Conservation (phyloP, 2,888 invertebrate genomes). For the Lasioglossum calceatum region DNA sequence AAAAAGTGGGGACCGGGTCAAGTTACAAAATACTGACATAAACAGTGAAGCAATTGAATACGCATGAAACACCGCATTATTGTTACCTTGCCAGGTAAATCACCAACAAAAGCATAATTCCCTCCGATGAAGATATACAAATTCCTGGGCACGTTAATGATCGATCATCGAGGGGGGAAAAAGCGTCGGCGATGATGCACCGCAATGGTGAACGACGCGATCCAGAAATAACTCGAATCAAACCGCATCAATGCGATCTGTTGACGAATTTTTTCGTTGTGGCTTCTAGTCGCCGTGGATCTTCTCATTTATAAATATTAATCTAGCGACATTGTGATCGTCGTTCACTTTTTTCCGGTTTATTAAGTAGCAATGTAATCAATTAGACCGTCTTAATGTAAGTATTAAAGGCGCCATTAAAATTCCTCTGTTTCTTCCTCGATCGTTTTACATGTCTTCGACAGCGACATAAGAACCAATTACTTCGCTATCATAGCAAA, state of each 20-base stretch:
- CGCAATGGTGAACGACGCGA: neutral
- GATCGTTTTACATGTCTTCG: neutral
- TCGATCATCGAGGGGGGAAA: neutral
- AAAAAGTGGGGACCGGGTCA: neutral
- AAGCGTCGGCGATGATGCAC: neutral
- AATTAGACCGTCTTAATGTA: neutral
- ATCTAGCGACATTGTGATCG: neutral
- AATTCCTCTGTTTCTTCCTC: neutral
- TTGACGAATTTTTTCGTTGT: neutral
- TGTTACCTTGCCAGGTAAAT: neutral
- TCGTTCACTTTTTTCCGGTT: neutral
- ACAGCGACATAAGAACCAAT: neutral
- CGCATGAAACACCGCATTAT: neutral
- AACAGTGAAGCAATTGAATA: neutral
- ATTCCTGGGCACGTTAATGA: neutral
- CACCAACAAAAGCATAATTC: neutral
- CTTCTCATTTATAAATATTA: neutral
- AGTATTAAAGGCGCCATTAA: neutral
- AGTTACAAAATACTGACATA: neutral
- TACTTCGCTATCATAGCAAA: neutral
- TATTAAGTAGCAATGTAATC: neutral
- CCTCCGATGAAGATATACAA: neutral
- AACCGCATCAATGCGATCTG: neutral
- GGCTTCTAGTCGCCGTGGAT: neutral
- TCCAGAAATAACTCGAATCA: neutral